phyloP scores from a whole-genome alignment of 2,888 invertebrate genomes.

The Papilio gigon region DNA sequence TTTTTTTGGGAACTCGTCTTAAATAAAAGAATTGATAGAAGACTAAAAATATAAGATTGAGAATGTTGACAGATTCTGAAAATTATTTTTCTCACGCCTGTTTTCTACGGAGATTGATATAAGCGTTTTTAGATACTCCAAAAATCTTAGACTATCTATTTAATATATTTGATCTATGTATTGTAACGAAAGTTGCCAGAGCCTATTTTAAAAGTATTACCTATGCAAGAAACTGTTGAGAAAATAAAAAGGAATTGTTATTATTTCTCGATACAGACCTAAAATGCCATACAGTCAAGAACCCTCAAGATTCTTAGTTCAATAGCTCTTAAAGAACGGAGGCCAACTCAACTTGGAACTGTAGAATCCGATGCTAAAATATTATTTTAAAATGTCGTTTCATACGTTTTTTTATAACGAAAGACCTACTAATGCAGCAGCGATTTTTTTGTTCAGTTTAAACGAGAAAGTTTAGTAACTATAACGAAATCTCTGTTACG shows the following conservation, averaged over 20 bases:
- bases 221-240: background rate
- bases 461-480: too few relatives aligned
- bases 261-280: slow-evolving; percentile 24
- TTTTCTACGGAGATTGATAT: background rate
- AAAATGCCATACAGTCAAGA: slow-evolving; percentile 21
- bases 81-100: too few relatives aligned
- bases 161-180: background rate
- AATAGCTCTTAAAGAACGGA: slow-evolving; percentile 31
- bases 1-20: too few relatives aligned
- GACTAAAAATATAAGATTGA: too few relatives aligned
- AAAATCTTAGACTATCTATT: too few relatives aligned
- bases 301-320: slow-evolving; percentile 30
- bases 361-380: slow-evolving; percentile 13
- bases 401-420: background rate
- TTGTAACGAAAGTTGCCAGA: background rate
- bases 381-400: slow-evolving; percentile 9
- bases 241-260: slow-evolving; percentile 25
- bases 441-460: too few relatives aligned
- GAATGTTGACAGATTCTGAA: too few relatives aligned
- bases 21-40: too few relatives aligned
- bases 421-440: background rate
- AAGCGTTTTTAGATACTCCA: background rate
- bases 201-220: background rate
- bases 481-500: too few relatives aligned
- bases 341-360: slow-evolving; percentile 1